Evolutionary conservation across 92 coral and sea anemone genomes (phyloP).

Genomic region (Umimayanthus kanabou): DNA sequence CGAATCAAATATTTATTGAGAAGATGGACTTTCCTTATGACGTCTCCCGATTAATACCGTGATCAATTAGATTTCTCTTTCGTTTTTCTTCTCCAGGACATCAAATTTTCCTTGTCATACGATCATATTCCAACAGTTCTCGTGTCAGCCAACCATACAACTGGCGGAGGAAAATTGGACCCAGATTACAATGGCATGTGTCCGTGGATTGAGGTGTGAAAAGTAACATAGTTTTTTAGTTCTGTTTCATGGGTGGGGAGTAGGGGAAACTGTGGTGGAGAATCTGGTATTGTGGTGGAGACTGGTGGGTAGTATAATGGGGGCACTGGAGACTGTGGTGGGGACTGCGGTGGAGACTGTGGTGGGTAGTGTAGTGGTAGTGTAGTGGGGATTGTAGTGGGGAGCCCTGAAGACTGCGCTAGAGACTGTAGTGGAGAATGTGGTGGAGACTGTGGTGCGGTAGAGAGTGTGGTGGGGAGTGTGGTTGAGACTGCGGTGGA

Average conservation of each 20-base stretch:
- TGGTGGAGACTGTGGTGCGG: neutral
- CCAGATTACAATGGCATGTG: constrained; percentile 1
- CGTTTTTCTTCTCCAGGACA: neutral
- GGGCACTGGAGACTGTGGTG: too few relatives aligned
- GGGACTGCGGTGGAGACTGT: neutral
- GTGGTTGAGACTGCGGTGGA: neutral
- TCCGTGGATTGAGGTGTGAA: neutral
- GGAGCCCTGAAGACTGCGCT: too few relatives aligned
- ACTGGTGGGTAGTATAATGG: too few relatives aligned
- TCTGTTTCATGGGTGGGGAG: too few relatives aligned
- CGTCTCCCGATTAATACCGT: too few relatives aligned
- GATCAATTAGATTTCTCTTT: too few relatives aligned
- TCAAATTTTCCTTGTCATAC: neutral
- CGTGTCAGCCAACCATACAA: neutral
- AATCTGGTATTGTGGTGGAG: too few relatives aligned
- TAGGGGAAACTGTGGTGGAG: too few relatives aligned
- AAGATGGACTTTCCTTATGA: too few relatives aligned
- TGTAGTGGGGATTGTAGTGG: neutral
- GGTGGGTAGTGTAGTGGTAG: neutral
- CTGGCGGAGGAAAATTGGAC: neutral
- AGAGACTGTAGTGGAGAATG: neutral
- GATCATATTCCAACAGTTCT: neutral
- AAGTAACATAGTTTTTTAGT: too few relatives aligned
- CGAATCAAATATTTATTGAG: too few relatives aligned
- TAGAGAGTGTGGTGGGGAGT: neutral